Percentiles rank a stretch among this genome's conserved stretches.
Evolutionary conservation across 1,140 invertebrate species (phyloP).

Genomic region (Drosophila bocqueti): DNA sequence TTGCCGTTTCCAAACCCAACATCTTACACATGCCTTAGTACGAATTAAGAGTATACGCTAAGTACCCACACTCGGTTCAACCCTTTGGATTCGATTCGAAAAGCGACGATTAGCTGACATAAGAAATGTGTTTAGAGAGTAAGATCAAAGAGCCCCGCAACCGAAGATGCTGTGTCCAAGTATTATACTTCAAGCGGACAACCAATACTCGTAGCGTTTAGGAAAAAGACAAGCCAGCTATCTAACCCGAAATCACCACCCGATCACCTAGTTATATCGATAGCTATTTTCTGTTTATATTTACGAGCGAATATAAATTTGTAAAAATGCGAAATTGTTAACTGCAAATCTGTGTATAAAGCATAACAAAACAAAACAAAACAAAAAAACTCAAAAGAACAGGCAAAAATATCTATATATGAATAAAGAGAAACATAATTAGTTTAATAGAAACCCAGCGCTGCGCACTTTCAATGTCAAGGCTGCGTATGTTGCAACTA

Average conservation of each 20-base stretch:
- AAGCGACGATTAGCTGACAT: conserved; percentile 23
- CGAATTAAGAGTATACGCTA: conserved; percentile 61
- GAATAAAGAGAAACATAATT: conserved; percentile 73
- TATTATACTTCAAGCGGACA: conserved; percentile 65
- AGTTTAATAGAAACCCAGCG: conserved; percentile 63
- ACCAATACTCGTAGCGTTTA: conserved; percentile 74
- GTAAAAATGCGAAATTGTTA: conserved; percentile 53
- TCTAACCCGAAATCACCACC: conserved; percentile 18
- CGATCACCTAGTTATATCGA: conserved; percentile 24
- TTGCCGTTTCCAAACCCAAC: conserved; percentile 59
- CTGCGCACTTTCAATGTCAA: conserved; percentile 17
- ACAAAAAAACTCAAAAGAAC: conserved; percentile 43
- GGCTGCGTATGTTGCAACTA: conserved; percentile 50
- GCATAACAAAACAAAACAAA: conserved; percentile 30
- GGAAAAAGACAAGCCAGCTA: conserved; percentile 42
- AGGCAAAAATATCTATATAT: conserved; percentile 56
- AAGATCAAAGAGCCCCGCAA: conserved; percentile 24
- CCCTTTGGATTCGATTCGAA: conserved; percentile 15
- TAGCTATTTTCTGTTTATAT: conserved; percentile 61
- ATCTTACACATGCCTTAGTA: conserved; percentile 61
- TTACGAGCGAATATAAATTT: conserved; percentile 61
- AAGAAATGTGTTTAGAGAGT: conserved; percentile 35
- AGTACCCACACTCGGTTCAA: conserved; percentile 37
- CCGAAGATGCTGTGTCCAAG: conserved; percentile 64
- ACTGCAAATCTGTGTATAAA: conserved; percentile 50